Evolutionary conservation across 2,888 invertebrate species (phyloP).

Genomic region (Itoplectis maculator): DNA sequence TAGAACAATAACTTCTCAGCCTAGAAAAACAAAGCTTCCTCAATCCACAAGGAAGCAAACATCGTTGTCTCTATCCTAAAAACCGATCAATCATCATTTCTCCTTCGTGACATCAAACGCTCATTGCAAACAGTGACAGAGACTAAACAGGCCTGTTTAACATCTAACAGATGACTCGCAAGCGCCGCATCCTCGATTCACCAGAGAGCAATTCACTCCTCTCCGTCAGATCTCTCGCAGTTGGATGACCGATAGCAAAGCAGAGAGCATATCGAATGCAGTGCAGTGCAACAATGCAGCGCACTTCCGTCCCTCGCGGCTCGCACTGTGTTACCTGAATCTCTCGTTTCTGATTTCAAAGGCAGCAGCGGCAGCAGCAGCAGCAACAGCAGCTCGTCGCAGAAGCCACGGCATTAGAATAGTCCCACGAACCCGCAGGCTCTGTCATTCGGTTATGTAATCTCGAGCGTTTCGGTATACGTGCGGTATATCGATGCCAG

Average conservation of each 20-base stretch:
- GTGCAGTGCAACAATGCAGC: not conserved
- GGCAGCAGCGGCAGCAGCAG: not conserved
- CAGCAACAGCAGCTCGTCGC: not conserved
- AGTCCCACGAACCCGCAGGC: not conserved
- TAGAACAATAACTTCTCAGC: no score
- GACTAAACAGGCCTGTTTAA: not conserved
- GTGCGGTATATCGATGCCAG: not conserved
- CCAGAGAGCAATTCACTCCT: not conserved
- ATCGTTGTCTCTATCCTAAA: no score
- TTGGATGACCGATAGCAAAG: slow-evolving; percentile 17
- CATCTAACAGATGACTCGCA: not conserved
- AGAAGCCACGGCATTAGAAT: not conserved
- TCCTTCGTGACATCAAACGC: no score
- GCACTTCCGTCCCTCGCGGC: not conserved
- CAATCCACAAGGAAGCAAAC: no score
- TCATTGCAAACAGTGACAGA: no score
- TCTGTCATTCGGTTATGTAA: slow-evolving; percentile 5
- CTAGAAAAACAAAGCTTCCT: no score
- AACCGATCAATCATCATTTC: no score
- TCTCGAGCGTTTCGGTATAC: slow-evolving; percentile 9
- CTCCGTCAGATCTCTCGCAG: not conserved
- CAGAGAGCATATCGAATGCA: not conserved
- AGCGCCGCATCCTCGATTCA: not conserved
- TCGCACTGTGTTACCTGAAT: slow-evolving; percentile 3
- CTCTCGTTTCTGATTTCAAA: slow-evolving; percentile 42